These are phyloP conservation scores for Erythrocebus patas DNA, from an alignment of 2,113 vertebrate genomes.

Conservation along the genomic window DNA sequence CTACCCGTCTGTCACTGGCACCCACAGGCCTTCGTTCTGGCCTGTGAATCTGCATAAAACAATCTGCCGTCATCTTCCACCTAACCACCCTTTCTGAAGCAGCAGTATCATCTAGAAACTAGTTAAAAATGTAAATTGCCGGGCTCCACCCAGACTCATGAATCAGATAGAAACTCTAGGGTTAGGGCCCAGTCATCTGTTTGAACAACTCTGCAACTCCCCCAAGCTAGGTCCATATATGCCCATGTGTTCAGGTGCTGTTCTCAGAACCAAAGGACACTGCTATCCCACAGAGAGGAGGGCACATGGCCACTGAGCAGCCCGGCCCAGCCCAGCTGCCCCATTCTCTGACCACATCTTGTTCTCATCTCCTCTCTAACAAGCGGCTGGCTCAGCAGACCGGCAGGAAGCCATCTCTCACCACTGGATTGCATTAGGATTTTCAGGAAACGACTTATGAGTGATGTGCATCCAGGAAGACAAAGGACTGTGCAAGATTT, in stretches of 20 bases:
- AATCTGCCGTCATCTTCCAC: background rate
- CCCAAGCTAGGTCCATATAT: background rate
- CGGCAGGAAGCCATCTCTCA: slow-evolving; percentile 76
- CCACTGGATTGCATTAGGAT: slow-evolving; percentile 68
- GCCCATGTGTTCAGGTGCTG: background rate
- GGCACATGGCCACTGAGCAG: background rate
- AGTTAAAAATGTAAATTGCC: background rate
- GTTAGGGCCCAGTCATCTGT: background rate
- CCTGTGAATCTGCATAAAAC: background rate
- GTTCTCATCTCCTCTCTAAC: slow-evolving; percentile 64
- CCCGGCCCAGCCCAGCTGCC: background rate
- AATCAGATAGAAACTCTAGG: background rate
- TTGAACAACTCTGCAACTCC: background rate
- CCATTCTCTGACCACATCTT: slow-evolving; percentile 60
- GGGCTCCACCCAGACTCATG: background rate
- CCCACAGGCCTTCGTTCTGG: background rate
- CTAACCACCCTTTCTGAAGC: background rate
- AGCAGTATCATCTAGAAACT: background rate
- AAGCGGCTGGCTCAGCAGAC: slow-evolving; percentile 74
- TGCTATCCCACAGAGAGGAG: background rate
- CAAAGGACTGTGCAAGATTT: slow-evolving; percentile 24
- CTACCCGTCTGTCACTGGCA: background rate
- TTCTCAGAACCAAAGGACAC: background rate
- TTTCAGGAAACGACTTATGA: slow-evolving; percentile 76
- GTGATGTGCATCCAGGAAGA: slow-evolving; percentile 74